Base-by-base conservation (phyloP, 1,140 invertebrate species). In the Drosophila pachea region DNA sequence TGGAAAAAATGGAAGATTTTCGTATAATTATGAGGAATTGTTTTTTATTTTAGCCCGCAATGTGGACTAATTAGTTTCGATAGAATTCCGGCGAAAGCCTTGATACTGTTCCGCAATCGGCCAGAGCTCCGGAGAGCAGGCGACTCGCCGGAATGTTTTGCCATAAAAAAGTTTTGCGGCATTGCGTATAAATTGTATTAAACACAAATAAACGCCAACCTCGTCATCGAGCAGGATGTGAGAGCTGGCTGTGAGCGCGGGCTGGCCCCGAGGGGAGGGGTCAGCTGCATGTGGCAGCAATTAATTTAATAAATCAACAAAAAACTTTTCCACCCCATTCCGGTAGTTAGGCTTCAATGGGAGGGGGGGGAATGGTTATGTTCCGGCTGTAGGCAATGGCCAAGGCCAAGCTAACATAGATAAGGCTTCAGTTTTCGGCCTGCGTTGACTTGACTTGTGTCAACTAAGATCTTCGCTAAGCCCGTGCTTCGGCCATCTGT, bases 291-390 rank as follows among this genome's bases (percentile, higher is more conserved):
- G 76, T 70, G 81, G 79, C 71, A 74, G 81, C 81, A 84, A 86
- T 84, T 84, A 84, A 84, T 84, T 84, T 84, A 84, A 84, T 86
- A 86, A 84, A 84, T 84, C 81, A 84, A 84, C 81, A 84, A 66
- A 74, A 79, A 84, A 86, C 43, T 84, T 84, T 84, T 66, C 50
- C 63, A 36, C 42, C 76, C 31, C 54, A 56, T 55, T 53, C 42
- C 53, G 47, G 32, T 61, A 42, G 11, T 42, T 36, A 59, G 38
- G 32, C 45, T 35, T 33, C 5, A 29, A 5, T 22, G 40, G 7
- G n/a, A n/a, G 22, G 33, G 33, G 14, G 36, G 48, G 29, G 7
- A 33, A 50, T 50, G 31, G n/a, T 14, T 12, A 33, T 14, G 29
- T 29, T 31, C 29, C 6, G 32, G 22, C 38, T n/a, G 38, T 43